Conservation (phyloP, 1,140 invertebrate species). For the Orchesella cincta region DNA sequence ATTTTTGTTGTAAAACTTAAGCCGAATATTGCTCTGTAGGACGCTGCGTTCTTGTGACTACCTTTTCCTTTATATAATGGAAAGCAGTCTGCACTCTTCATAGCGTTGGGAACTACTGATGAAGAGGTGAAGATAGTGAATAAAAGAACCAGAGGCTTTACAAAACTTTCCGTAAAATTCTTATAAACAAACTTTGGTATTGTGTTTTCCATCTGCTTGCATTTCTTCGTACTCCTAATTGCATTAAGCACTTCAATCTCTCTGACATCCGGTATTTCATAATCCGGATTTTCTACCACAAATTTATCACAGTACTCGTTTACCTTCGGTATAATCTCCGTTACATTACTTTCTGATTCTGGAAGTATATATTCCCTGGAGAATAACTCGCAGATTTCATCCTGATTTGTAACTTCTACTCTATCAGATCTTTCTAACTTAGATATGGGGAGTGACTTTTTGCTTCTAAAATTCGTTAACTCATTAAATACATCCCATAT, state of each 20-base stretch:
- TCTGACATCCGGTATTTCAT: background rate
- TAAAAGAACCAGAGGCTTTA: background rate
- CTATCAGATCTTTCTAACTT: background rate
- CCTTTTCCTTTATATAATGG: conserved; percentile 6
- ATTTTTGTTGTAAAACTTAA: background rate
- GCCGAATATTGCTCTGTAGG: background rate
- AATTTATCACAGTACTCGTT: background rate
- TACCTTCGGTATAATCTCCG: background rate
- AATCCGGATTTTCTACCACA: background rate
- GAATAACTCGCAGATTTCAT: background rate
- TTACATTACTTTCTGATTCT: background rate
- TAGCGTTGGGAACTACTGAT: background rate
- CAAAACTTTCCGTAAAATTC: background rate
- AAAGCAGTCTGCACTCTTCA: background rate
- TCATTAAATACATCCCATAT: background rate
- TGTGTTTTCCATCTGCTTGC: background rate
- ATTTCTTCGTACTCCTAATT: background rate
- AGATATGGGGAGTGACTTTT: background rate
- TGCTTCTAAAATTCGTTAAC: background rate
- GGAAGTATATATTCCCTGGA: background rate
- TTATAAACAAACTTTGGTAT: background rate
- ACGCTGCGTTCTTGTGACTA: background rate
- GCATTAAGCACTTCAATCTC: background rate
- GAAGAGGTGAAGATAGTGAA: background rate
- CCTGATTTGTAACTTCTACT: background rate